Conservation (phyloP, 2,888 invertebrate species). For the Alloscopus bannaensis region DNA sequence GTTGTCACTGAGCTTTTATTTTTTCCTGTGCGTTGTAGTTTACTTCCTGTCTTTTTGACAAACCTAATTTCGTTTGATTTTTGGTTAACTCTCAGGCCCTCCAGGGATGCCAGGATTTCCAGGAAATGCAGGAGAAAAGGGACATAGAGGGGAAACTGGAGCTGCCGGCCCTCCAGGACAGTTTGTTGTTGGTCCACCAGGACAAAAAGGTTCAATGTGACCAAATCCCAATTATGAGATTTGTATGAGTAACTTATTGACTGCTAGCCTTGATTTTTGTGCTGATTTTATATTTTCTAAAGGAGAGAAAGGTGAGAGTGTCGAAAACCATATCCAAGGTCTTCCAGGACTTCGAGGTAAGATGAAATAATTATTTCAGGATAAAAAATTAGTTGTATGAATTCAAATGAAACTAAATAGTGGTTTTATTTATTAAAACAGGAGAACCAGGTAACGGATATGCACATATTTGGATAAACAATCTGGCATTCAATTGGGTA, state of each 20-base stretch:
- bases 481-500: too few relatives aligned
- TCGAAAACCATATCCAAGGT: background rate
- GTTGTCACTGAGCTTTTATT: background rate
- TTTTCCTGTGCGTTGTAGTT: too few relatives aligned
- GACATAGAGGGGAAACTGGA: slow-evolving; percentile 16
- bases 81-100: background rate
- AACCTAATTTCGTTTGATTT: too few relatives aligned
- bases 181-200: background rate
- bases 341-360: slow-evolving; percentile 36
- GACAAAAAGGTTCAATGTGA: slow-evolving; percentile 24
- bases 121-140: slow-evolving; percentile 13
- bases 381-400: too few relatives aligned
- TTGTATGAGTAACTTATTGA: too few relatives aligned
- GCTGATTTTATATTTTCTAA: background rate
- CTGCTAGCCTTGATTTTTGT: too few relatives aligned
- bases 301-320: slow-evolving; percentile 39
- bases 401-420: too few relatives aligned
- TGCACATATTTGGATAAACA: too few relatives aligned
- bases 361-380: slow-evolving; percentile 16
- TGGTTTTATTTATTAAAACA: too few relatives aligned
- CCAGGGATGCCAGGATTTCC: slow-evolving; percentile 13
- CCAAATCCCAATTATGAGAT: too few relatives aligned
- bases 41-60: too few relatives aligned
- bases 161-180: slow-evolving; percentile 22
- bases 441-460: too few relatives aligned